Evolutionary conservation across 2,888 invertebrate genomes (phyloP), one percentile per base, ranked within the genome.

Genomic region (Temnothorax rugatulus): DNA sequence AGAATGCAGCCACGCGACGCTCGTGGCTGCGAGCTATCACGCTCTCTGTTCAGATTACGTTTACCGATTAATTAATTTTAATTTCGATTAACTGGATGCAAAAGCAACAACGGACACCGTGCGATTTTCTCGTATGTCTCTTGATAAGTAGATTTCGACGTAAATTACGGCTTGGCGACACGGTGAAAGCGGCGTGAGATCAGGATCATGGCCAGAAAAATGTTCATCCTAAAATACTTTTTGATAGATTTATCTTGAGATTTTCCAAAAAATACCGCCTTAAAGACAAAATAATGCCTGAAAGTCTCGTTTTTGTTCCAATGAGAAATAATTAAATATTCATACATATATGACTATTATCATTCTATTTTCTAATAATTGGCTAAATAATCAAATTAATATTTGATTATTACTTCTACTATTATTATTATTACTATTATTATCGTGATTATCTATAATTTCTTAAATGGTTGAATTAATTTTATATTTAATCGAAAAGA

Each of bases 1-100:
- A 73, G 79, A 81, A 73, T 25, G 21, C 18, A 21, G 15, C 29
- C 15, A 21, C 44, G 76, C 50, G 64, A 76, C 25, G 29, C 54
- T 57, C 21, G 29, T 44, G 68, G 44, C 69, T n/a, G 71, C 34
- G 44, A 79, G 59, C 79, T 71, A 47, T 71, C 47, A 34, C 34
- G 44, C 34, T 52, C 44, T 29, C 7, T 38, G 44, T n/a, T 13
- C 57, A 34, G 21, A 79, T 57, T 25, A 44, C 44, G 34, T 57
- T 71, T 79, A n/a, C 59, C 73, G 59, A 81, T 81, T 81, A 81
- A 81, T 81, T 59, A 59, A 81, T 81, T 47, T 73, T 73, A 81
- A 73, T 71, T 47, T 81, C 59, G 73, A 81, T 81, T 81, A 81
- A 73, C 57, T 34, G 71, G 44, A 13, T 57, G 25, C 57, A 59